Evolutionary conservation across 2,888 invertebrate species (phyloP).

Genomic region (Lasioglossum leucozonium): DNA sequence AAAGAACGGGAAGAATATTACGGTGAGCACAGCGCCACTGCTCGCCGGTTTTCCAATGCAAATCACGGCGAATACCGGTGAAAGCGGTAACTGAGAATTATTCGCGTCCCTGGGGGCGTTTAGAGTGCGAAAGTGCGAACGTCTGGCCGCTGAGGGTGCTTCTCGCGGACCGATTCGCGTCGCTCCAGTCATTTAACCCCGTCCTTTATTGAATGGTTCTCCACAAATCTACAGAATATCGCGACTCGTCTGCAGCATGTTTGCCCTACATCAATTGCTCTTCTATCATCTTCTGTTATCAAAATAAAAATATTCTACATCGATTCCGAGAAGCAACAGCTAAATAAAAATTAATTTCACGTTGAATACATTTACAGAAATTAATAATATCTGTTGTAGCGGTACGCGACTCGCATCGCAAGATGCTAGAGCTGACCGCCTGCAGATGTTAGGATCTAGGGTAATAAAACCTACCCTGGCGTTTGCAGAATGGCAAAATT

Average conservation of each 20-base stretch:
- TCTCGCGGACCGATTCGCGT: background rate
- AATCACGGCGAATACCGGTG: background rate
- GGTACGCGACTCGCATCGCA: too few relatives aligned
- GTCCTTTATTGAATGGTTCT: background rate
- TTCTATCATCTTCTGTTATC: too few relatives aligned
- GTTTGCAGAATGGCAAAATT: too few relatives aligned
- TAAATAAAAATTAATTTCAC: too few relatives aligned
- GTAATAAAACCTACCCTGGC: too few relatives aligned
- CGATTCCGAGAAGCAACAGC: too few relatives aligned
- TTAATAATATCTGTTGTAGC: background rate
- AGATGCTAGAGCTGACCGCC: too few relatives aligned
- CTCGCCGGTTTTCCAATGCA: background rate
- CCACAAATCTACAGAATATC: background rate
- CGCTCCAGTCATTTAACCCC: background rate
- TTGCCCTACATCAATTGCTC: too few relatives aligned
- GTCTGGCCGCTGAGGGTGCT: background rate
- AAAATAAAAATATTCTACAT: too few relatives aligned
- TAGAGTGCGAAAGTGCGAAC: background rate
- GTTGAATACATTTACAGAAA: background rate
- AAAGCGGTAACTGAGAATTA: slow-evolving; percentile 11
- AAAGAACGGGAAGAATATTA: slow-evolving; percentile 32
- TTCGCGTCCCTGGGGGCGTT: background rate
- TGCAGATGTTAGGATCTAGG: too few relatives aligned
- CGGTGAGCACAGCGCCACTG: background rate
- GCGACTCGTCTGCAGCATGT: too few relatives aligned